These are phyloP conservation scores for Petromus typicus DNA, from an alignment of 2,113 vertebrate species.

Conservation along the genomic window DNA sequence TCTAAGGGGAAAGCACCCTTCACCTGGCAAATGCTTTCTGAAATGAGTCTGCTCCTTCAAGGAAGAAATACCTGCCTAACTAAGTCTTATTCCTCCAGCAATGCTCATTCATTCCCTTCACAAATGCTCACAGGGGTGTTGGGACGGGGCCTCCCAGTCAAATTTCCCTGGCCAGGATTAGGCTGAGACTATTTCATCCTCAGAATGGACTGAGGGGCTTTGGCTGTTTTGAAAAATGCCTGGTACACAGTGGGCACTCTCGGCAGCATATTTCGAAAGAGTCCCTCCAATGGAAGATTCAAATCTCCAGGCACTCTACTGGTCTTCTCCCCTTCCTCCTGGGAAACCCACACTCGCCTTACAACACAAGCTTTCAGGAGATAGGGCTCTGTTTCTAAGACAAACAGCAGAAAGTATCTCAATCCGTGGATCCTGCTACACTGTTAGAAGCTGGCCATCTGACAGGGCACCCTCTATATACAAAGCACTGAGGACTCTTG, in stretches of 20 bases:
- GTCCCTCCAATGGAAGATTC: not conserved
- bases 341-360: not conserved
- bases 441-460: not conserved
- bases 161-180: not conserved
- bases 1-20: conserved; percentile 12
- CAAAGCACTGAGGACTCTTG: not conserved
- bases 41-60: conserved; percentile 39
- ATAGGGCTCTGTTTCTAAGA: conserved; percentile 20
- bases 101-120: not conserved
- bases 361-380: not conserved
- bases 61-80: conserved; percentile 38
- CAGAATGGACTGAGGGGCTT: not conserved
- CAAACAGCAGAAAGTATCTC: not conserved
- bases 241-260: not conserved
- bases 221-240: not conserved
- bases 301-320: not conserved
- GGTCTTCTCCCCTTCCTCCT: not conserved
- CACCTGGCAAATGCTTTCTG: conserved; percentile 41
- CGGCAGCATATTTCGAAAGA: not conserved
- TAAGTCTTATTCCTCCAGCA: conserved; percentile 27
- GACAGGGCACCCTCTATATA: not conserved
- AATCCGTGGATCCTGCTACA: not conserved
- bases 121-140: not conserved
- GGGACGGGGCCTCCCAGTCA: not conserved
- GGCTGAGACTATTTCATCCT: not conserved